A percentile compares a stretch with the other conserved stretches of the same genome.
phyloP scores from a whole-genome alignment of 2,888 invertebrate species.

The Plagodis pulveraria region DNA sequence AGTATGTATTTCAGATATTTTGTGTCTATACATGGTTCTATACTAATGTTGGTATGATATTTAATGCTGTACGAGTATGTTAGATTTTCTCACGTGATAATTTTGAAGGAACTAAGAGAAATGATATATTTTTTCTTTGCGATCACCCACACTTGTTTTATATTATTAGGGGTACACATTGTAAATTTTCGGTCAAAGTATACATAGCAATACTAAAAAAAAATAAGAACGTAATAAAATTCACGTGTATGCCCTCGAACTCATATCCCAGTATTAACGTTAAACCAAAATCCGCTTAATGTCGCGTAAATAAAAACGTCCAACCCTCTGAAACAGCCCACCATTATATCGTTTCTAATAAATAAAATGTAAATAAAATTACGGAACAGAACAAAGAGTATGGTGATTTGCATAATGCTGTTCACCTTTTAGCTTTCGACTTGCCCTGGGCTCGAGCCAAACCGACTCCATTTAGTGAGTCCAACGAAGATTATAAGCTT shows the following conservation, averaged over 20 bases:
- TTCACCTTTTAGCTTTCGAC: constrained; percentile 78
- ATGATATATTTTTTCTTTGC: no score
- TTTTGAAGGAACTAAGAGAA: no score
- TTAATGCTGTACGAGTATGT: no score
- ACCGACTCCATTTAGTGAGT: constrained; percentile 70
- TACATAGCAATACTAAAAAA: neutral
- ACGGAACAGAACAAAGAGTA: constrained; percentile 77
- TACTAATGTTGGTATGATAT: no score
- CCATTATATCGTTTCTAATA: constrained; percentile 71
- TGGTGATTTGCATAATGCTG: constrained; percentile 80
- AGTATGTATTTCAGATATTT: no score
- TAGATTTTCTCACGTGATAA: no score
- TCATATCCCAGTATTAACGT: constrained; percentile 35
- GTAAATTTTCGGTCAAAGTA: neutral
- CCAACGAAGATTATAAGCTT: constrained; percentile 75
- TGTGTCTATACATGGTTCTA: no score
- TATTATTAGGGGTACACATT: no score
- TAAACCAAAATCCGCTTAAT: constrained; percentile 52
- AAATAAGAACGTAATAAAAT: neutral
- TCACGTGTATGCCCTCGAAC: constrained; percentile 13
- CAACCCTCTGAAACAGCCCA: constrained; percentile 51
- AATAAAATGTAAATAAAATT: constrained; percentile 78
- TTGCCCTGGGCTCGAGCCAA: constrained; percentile 76
- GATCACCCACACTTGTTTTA: no score
- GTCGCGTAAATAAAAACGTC: constrained; percentile 57